Conservation (phyloP, 2,113 vertebrate species). For the Scolopax mira region DNA sequence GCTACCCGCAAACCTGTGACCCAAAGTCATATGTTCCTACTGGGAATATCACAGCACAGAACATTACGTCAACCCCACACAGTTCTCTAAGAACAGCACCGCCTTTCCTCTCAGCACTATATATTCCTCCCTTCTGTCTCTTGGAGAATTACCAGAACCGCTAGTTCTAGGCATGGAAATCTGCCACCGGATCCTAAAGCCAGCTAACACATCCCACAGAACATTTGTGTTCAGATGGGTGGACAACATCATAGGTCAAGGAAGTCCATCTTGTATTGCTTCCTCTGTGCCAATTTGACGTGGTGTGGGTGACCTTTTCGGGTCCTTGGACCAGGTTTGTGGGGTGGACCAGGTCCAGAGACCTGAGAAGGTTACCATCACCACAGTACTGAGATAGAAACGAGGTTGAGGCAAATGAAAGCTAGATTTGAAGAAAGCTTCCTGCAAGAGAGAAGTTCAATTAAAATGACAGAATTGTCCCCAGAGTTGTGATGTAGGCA, state of each 20-base stretch:
- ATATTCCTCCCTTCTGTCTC: slow-evolving; percentile 11
- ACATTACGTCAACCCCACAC: slow-evolving; percentile 25
- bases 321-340: neutral
- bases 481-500: neutral
- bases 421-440: neutral
- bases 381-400: neutral
- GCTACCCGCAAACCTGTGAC: neutral
- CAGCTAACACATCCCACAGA: slow-evolving; percentile 12
- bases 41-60: slow-evolving; percentile 35
- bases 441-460: neutral
- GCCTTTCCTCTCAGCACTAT: neutral
- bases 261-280: neutral
- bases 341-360: neutral
- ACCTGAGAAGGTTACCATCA: neutral
- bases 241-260: slow-evolving; percentile 22
- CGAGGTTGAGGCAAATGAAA: neutral
- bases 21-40: slow-evolving; percentile 42
- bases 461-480: neutral
- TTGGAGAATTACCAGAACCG: slow-evolving; percentile 44
- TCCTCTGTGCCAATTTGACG: neutral
- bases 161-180: slow-evolving; percentile 2
- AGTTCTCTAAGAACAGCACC: neutral
- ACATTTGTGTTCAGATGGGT: neutral
- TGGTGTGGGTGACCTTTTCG: neutral
- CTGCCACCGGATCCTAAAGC: neutral